phyloP scores from a whole-genome alignment of 2,888 invertebrate genomes.

The Eurytoma californica region DNA sequence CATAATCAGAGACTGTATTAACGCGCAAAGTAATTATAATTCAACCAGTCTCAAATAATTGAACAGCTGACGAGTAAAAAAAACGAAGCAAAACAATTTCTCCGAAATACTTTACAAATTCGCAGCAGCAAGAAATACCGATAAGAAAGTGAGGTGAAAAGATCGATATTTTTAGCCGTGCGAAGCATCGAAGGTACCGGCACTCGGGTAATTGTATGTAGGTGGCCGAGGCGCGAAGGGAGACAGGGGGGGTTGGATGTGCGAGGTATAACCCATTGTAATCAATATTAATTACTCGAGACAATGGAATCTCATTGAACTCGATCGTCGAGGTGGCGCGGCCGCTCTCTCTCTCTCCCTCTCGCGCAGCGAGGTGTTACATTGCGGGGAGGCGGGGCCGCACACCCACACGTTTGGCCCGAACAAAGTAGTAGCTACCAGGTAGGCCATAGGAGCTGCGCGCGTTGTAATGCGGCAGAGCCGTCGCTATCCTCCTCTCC shows the following conservation, averaged over 20 bases:
- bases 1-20: no score
- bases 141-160: no score
- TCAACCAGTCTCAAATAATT: no score
- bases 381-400: constrained; percentile 14
- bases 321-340: constrained; percentile 72
- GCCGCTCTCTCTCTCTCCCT: constrained; percentile 39
- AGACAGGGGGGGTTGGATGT: constrained; percentile 1
- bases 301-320: constrained; percentile 76
- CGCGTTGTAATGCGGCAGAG: neutral
- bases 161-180: neutral
- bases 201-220: neutral
- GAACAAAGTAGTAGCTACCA: constrained; percentile 60
- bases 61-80: no score
- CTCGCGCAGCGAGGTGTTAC: constrained; percentile 30
- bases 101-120: no score
- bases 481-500: neutral
- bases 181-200: constrained; percentile 24
- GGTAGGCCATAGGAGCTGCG: constrained; percentile 53
- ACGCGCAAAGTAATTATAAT: no score
- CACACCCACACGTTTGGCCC: constrained; percentile 36
- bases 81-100: no score
- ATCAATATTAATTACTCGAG: constrained; percentile 76
- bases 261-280: constrained; percentile 73
- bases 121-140: no score
- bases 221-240: neutral